Conservation (phyloP, 2,888 invertebrate species). For the Calameuta idolon region DNA sequence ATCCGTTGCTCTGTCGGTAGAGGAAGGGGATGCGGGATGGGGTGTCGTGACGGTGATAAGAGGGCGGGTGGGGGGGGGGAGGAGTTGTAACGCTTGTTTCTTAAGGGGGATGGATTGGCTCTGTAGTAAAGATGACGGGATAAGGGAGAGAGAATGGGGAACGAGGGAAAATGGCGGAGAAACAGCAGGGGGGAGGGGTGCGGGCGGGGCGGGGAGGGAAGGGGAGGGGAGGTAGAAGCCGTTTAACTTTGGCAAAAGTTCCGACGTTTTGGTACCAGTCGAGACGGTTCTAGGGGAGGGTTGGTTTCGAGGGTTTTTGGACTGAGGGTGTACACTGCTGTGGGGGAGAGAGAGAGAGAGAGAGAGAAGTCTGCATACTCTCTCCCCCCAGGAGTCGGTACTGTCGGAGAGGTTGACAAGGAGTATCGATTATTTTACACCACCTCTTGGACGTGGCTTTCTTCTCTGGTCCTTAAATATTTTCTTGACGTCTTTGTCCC, state of each 20-base stretch:
- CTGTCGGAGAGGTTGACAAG: background rate
- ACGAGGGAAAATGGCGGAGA: background rate
- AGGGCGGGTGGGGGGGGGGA: background rate
- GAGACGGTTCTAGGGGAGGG: background rate
- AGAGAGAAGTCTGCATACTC: background rate
- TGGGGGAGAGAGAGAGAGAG: no score
- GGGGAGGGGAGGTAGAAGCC: background rate
- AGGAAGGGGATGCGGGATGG: background rate
- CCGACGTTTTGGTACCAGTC: background rate
- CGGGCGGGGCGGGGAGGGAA: background rate
- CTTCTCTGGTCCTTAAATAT: background rate
- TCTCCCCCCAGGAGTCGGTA: background rate
- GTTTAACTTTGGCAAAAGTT: background rate
- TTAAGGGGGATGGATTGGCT: background rate
- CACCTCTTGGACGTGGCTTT: background rate
- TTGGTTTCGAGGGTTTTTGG: background rate
- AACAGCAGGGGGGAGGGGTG: no score
- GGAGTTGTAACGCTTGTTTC: background rate
- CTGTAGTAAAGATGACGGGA: background rate
- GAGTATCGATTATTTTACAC: background rate
- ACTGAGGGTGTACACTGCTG: background rate
- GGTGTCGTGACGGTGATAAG: background rate
- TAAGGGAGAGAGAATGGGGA: background rate
- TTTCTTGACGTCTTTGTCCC: conserved; percentile 7
- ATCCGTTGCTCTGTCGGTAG: background rate